These are phyloP conservation scores for Ecliptopera silaceata DNA, from an alignment of 2,888 invertebrate genomes.

Conservation along the genomic window DNA sequence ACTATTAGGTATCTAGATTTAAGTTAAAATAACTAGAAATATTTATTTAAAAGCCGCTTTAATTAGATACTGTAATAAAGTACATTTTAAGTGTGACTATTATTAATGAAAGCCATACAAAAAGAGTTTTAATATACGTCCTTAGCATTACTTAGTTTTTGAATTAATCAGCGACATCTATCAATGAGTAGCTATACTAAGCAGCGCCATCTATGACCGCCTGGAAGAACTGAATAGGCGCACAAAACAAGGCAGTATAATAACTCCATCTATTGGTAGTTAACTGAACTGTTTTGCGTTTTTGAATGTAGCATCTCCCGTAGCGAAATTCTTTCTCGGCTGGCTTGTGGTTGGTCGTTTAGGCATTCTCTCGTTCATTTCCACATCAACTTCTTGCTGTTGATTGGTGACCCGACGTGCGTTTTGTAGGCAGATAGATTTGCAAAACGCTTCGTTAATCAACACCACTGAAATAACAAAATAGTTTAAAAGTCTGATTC, in stretches of 20 bases:
- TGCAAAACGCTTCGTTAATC: constrained; percentile 67
- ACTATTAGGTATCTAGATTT: not conserved
- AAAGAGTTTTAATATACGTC: constrained; percentile 35
- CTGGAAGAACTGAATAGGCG: not conserved
- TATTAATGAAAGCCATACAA: constrained; percentile 33
- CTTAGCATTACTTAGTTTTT: constrained; percentile 13
- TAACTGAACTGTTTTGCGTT: not conserved
- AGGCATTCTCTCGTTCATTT: constrained; percentile 52
- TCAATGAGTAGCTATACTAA: constrained; percentile 29
- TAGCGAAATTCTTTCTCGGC: constrained; percentile 30
- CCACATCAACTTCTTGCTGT: constrained; percentile 46
- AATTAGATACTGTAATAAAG: constrained; percentile 51
- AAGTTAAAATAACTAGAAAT: constrained; percentile 36
- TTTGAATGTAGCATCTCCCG: constrained; percentile 32
- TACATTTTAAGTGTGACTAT: constrained; percentile 34
- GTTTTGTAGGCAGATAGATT: constrained; percentile 54
- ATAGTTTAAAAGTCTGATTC: constrained; percentile 6
- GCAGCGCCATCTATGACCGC: constrained; percentile 3
- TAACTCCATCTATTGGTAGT: not conserved
- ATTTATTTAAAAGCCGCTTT: constrained; percentile 71
- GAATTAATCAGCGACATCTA: constrained; percentile 42
- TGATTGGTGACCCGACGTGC: constrained; percentile 42
- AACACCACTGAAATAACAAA: constrained; percentile 61
- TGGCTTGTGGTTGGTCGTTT: constrained; percentile 27
- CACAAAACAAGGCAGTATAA: no score